Conservation (phyloP, 2,888 invertebrate species). For the Silvanus unidentatus region DNA sequence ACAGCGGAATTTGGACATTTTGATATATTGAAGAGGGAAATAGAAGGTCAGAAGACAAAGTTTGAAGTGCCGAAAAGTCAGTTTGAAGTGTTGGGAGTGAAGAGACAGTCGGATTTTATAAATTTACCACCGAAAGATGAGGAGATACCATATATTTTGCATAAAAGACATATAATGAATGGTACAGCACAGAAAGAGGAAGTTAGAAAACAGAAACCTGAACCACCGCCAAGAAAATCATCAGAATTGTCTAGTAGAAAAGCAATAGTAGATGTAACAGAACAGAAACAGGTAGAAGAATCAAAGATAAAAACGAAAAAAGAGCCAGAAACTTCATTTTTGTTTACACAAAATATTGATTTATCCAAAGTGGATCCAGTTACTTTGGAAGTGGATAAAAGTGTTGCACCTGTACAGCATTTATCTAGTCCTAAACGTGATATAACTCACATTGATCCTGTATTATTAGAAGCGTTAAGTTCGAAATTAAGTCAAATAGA, state of each 20-base stretch:
- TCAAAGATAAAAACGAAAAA: conserved; percentile 30
- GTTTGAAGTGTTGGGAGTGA: conserved; percentile 55
- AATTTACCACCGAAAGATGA: conserved; percentile 52
- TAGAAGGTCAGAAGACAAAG: conserved; percentile 53
- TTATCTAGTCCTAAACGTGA: conserved; percentile 65
- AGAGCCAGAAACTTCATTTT: conserved; percentile 50
- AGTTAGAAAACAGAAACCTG: conserved; percentile 27
- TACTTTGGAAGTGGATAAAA: conserved; percentile 65
- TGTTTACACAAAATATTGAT: conserved; percentile 71
- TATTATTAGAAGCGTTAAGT: conserved; percentile 59
- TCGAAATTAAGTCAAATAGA: conserved; percentile 71
- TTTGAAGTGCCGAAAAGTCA: conserved; percentile 70
- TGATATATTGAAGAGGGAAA: conserved; percentile 51
- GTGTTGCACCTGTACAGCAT: conserved; percentile 54
- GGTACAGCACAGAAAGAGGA: conserved; percentile 61
- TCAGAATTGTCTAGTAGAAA: conserved; percentile 48
- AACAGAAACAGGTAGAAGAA: conserved; percentile 29
- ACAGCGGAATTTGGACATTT: conserved; percentile 57
- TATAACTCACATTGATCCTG: conserved; percentile 65
- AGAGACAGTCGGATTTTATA: conserved; percentile 45
- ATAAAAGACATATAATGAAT: conserved; percentile 80
- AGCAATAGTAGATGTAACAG: conserved; percentile 42
- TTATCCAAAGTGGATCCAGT: conserved; percentile 68
- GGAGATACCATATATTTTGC: conserved; percentile 79
- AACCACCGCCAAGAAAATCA: neutral